Evolutionary conservation across 2,113 vertebrate genomes (phyloP), one percentile per base, ranked within the genome.

Genomic region (Pardalotus punctatus): DNA sequence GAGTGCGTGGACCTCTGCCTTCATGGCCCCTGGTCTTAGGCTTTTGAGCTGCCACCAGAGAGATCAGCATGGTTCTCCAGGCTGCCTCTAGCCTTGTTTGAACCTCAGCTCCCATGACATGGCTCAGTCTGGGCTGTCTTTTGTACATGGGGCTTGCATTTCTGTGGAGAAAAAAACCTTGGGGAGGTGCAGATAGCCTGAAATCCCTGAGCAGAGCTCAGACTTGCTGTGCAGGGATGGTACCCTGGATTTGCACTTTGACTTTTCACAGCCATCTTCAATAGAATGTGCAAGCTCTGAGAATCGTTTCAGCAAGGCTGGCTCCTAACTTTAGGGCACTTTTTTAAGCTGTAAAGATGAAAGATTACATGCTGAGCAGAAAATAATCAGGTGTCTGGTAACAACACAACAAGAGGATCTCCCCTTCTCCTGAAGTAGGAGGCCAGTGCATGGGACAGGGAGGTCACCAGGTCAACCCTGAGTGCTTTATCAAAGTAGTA

Each of bases 1-100:
- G 51, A 0, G 0, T 47, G 57, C 0, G 0, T 29, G 64, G 16
- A 35, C 8, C 31, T 81, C 58, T 53, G 64, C 7, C 16, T 27
- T 22, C 5, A 1, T 3, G 5, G 61, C 3, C 12, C 18, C 8
- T 2, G 5, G 7, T 47, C 29, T 69, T 3, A 12, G 51, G 60
- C 38, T 93, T 25, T 45, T 40, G 58, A 62, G 69, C 23, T 28
- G 38, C 38, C 16, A 10, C 36, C 8, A 8, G 43, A 15, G 33
- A 35, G 19, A 56, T 8, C 11, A 40, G 42, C 42, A 3, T 4
- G 2, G 28, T 10, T 66, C 51, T 67, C 8, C 58, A 48, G 51
- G 45, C 35, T 81, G 74, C 36, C 13, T 9, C 8, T 7, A 29
- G 35, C 42, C n/a, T 29, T n/a, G 11, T 16, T n/a, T 28, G 65